phyloP scores from a whole-genome alignment of 1,140 invertebrate species.

The Zaprionus davidi region DNA sequence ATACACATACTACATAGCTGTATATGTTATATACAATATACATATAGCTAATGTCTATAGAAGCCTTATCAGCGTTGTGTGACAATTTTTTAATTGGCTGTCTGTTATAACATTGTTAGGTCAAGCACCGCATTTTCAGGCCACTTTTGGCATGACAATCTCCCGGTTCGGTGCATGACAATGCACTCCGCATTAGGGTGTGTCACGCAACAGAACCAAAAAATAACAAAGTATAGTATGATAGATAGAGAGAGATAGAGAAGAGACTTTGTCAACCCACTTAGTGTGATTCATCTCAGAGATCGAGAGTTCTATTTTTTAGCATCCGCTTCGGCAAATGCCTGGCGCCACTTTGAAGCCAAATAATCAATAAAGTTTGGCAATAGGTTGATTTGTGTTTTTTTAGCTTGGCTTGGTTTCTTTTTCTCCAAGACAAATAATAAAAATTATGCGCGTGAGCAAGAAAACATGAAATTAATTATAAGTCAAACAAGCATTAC shows the following conservation, averaged over 20 bases:
- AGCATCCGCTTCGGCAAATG: constrained; percentile 70
- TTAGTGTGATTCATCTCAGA: constrained; percentile 52
- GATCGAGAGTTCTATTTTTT: constrained; percentile 51
- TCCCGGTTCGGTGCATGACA: constrained; percentile 41
- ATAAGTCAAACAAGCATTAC: constrained; percentile 83
- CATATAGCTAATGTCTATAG: constrained; percentile 16
- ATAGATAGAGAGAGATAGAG: constrained; percentile 8
- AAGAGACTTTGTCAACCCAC: not conserved
- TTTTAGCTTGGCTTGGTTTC: constrained; percentile 8
- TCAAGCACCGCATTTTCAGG: constrained; percentile 63
- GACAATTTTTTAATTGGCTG: constrained; percentile 61
- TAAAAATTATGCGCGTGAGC: constrained; percentile 64
- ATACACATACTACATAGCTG: constrained; percentile 1
- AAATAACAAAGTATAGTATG: constrained; percentile 19
- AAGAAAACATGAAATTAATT: constrained; percentile 74
- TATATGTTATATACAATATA: not conserved
- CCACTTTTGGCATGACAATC: constrained; percentile 55
- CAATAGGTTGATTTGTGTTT: constrained; percentile 41
- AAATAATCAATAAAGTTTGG: constrained; percentile 70
- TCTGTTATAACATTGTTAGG: constrained; percentile 70
- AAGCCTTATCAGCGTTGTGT: constrained; percentile 41
- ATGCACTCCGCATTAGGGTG: constrained; percentile 50
- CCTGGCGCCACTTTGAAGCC: constrained; percentile 79
- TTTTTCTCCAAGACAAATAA: constrained; percentile 50
- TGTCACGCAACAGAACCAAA: constrained; percentile 41